phyloP scores from a whole-genome alignment of 2,888 invertebrate species.

The Hermodice carunculata region DNA sequence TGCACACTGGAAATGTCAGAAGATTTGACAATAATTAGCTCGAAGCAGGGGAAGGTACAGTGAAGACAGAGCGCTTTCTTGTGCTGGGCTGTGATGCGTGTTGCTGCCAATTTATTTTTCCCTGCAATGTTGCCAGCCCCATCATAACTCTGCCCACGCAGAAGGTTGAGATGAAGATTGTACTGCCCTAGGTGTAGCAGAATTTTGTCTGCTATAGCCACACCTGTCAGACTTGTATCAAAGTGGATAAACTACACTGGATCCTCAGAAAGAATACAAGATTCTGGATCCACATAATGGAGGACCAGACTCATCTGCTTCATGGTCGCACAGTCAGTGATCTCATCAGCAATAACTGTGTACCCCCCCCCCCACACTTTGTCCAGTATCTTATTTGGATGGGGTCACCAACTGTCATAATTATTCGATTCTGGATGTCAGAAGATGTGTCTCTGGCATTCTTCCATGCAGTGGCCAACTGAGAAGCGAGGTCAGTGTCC shows the following conservation, averaged over 20 bases:
- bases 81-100: too few species aligned
- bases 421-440: background rate
- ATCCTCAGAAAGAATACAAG: constrained; percentile 26
- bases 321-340: constrained; percentile 17
- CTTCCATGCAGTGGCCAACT: constrained; percentile 3
- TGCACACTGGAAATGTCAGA: background rate
- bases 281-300: constrained; percentile 28
- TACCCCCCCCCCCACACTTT: too few species aligned
- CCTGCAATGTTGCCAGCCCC: constrained; percentile 20
- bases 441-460: background rate
- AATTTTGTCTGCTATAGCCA: background rate
- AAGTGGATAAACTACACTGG: constrained; percentile 2
- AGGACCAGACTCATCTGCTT: constrained; percentile 38
- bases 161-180: constrained; percentile 7
- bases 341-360: constrained; percentile 55
- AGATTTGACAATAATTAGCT: background rate
- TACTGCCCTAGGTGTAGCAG: background rate
- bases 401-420: background rate
- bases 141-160: constrained; percentile 10
- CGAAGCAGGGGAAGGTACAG: background rate
- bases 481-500: constrained; percentile 44
- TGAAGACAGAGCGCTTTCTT: background rate
- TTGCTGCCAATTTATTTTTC: constrained; percentile 8
- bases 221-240: background rate
- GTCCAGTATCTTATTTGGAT: background rate